A percentile compares a stretch with the other conserved stretches of the same genome.
Conservation (phyloP, 2,797 vertebrate species). For the Echeneis naucrates region DNA sequence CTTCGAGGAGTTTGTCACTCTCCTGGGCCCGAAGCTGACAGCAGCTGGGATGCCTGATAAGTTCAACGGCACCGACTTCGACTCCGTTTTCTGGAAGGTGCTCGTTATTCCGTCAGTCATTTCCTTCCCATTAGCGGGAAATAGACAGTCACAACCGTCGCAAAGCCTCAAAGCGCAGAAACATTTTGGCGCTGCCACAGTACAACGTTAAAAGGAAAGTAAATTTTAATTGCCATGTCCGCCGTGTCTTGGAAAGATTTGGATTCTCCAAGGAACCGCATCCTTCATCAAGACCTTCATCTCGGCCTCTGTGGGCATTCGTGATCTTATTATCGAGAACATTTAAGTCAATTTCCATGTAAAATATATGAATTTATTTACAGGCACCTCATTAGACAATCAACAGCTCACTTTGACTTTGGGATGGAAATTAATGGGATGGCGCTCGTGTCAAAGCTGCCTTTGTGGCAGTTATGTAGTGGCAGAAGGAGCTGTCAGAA, state of each 20-base stretch:
- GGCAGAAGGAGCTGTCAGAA: conserved; percentile 21
- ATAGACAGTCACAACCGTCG: conserved; percentile 7
- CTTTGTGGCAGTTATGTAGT: conserved; percentile 42
- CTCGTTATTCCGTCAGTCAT: conserved; percentile 56
- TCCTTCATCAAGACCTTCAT: conserved; percentile 18
- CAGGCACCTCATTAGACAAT: conserved; percentile 63
- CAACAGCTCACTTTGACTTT: conserved; percentile 44
- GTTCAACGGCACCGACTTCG: conserved; percentile 95
- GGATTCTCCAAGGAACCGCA: conserved; percentile 33
- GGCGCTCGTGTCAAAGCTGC: conserved; percentile 12
- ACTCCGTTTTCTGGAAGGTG: conserved; percentile 99
- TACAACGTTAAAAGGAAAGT: conserved; percentile 24
- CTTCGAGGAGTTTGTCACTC: conserved; percentile 98
- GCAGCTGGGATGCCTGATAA: conserved; percentile 95
- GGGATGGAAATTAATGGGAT: conserved; percentile 46
- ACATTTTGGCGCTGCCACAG: conserved; percentile 11
- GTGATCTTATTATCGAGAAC: conserved; percentile 25
- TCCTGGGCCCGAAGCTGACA: conserved; percentile 95
- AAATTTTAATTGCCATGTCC: conserved; percentile 47
- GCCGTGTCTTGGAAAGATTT: conserved; percentile 10
- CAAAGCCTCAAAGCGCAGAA: conserved; percentile 24
- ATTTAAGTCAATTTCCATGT: conserved; percentile 41
- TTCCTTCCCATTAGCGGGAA: conserved; percentile 57
- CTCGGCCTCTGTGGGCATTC: conserved; percentile 8
- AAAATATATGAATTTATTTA: conserved; percentile 57